Conservation (phyloP, 2,113 vertebrate species). For the Oryzias woworae region DNA sequence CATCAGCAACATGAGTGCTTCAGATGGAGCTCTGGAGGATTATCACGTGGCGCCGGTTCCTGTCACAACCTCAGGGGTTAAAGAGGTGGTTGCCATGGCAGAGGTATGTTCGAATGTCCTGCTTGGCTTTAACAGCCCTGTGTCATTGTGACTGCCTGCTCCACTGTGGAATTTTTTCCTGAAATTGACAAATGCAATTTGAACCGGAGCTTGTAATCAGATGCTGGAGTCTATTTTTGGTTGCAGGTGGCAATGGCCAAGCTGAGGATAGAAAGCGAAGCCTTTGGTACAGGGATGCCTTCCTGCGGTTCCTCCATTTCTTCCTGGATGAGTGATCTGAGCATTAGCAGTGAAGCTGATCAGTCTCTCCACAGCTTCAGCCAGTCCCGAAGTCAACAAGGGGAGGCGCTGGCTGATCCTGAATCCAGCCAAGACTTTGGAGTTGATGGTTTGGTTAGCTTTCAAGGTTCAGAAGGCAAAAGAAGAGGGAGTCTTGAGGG, state of each 20-base stretch:
- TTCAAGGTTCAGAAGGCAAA: slow-evolving; percentile 6
- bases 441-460: slow-evolving; percentile 47
- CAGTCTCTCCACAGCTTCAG: slow-evolving; percentile 92
- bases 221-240: background rate
- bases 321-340: slow-evolving; percentile 94
- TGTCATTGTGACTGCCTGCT: background rate
- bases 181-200: background rate
- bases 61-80: slow-evolving; percentile 75
- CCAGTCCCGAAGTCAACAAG: slow-evolving; percentile 84
- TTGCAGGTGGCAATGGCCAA: slow-evolving; percentile 84
- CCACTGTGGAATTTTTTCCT: background rate
- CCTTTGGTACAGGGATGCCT: slow-evolving; percentile 65
- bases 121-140: background rate
- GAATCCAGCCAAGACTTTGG: slow-evolving; percentile 54
- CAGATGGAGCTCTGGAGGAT: slow-evolving; percentile 63
- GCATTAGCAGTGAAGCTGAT: slow-evolving; percentile 87
- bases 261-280: slow-evolving; percentile 81
- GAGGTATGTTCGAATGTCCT: slow-evolving; percentile 70
- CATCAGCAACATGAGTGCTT: slow-evolving; percentile 84
- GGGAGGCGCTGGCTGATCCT: slow-evolving; percentile 88
- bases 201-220: background rate
- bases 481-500: slow-evolving; percentile 68
- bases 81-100: slow-evolving; percentile 82
- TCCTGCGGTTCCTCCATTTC: slow-evolving; percentile 89
- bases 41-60: slow-evolving; percentile 63